Base-by-base conservation (phyloP, 2,888 invertebrate genomes). In the Hymenopus coronatus region DNA sequence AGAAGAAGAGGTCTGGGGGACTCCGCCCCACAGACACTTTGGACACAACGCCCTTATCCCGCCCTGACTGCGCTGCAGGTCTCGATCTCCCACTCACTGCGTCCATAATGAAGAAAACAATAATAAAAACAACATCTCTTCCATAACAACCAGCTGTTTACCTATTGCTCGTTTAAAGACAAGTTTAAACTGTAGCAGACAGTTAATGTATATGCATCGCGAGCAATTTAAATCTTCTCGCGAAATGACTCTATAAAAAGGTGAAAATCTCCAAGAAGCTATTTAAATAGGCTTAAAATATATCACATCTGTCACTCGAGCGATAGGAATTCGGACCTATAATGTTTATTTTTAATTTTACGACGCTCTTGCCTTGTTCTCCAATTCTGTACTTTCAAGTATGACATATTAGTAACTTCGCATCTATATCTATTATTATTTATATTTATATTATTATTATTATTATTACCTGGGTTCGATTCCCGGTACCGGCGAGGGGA, bases 11-110 rank as follows among this genome's bases (percentile, higher is more conserved):
- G 84, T 33, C 40, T 84, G 33, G 54, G 14, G 85, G 46, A 85
- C 85, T 54, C 46, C 85, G 85, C 85, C 85, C 85, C 54, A 25
- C 54, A 70, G 85, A 85, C 85, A 85, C 84, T 84, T 84, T 40
- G 33, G 33, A 40, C 33, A n/a, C 84, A 84, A 84, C 84, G 84
- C 84, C 84, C 84, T 20, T 30, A 25, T 46, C 54, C 54, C 54
- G 54, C 54, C 54, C 54, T 70, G 54, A 20, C 54, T 70, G 20
- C 54, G 54, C 54, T 70, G 54, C 54, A 70, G 54, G 54, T 70
- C 54, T 70, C 1, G 54, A 20, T 70, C 15, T n/a, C 84, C 84
- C 40, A 84, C 84, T 40, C 84, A 84, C 84, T 46, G 40, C 33
- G 40, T 84, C 84, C 84, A 84, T 40, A 70, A 70, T 70, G 54